Evolutionary conservation across 2,888 invertebrate species (phyloP), one percentile per base, ranked within the genome.

Genomic region (Dasysyrphus albostriatus): DNA sequence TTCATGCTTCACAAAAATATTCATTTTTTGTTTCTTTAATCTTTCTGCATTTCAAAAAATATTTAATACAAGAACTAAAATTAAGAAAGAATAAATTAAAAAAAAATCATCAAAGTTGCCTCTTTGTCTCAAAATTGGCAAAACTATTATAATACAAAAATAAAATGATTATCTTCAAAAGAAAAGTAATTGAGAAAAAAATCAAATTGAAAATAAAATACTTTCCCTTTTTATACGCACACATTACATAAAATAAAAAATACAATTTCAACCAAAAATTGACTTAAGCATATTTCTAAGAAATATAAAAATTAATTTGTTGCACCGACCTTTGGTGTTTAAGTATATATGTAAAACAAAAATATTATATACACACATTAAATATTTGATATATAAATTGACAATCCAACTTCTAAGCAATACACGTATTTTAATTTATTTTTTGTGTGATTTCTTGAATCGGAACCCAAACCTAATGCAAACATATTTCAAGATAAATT

Each of bases 401-500:
- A 87, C 87, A 87, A 87, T 87, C 87, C 87, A 87, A 87, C 70
- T 87, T 78, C 78, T 82, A 87, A 87, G 87, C 87, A 87, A 87
- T 87, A 87, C 75, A 84, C 72, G 58, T 65, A 54, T 72, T 59
- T 72, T 56, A 44, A 24, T 74, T 77, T 58, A n/a, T 14, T 79
- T n/a, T 54, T 51, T 49, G 6, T 69, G 51, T 67, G 58, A 67
- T 70, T 63, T 74, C 61, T 81, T 65, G 70, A 37, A 51, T 74
- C 32, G 10, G 47, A 72, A n/a, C 44, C 16, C 29, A 63, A 63
- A 65, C 58, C 69, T 56, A 70, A 47, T 67, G 72, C 56, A 79
- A 72, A 59, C 3, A 58, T 19, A 61, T n/a, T 58, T 4, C 6
- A n/a, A 44, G 1, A n/a, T 44, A n/a, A n/a, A n/a, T n/a, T n/a